Conservation (phyloP, 2,113 vertebrate species). For the Odocoileus hemionus region DNA sequence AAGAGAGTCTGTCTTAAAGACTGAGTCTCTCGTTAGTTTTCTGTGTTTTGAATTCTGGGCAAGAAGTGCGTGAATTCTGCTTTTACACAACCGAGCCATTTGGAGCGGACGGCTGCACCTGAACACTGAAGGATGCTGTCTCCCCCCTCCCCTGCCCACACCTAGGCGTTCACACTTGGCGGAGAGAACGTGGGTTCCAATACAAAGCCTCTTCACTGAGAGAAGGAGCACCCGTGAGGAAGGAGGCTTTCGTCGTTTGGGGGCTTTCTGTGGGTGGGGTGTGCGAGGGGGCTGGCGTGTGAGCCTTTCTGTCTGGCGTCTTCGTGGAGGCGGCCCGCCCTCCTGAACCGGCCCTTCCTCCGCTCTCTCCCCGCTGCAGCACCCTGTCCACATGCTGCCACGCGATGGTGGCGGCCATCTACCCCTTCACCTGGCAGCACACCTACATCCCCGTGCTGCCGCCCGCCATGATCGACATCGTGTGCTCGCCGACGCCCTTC, state of each 20-base stretch:
- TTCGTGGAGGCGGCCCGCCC: not conserved
- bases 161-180: not conserved
- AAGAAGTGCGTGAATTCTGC: not conserved
- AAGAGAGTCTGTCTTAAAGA: not conserved
- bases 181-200: not conserved
- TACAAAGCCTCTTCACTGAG: not conserved
- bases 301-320: no score
- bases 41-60: not conserved
- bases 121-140: not conserved
- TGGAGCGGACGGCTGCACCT: not conserved
- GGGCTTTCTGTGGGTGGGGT: not conserved
- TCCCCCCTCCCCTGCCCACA: not conserved
- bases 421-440: conserved; percentile 90
- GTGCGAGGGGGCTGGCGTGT: no score
- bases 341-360: not conserved
- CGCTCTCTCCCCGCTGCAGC: conserved; percentile 73
- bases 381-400: conserved; percentile 93
- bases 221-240: not conserved
- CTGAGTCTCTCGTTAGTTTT: not conserved
- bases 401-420: conserved; percentile 87
- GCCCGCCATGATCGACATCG: conserved; percentile 94
- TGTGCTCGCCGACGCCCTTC: conserved; percentile 95
- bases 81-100: not conserved
- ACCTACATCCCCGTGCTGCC: conserved; percentile 96
- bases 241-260: not conserved